phyloP scores from a whole-genome alignment of 1,140 invertebrate species.

The Schlechtendalia chinensis region DNA sequence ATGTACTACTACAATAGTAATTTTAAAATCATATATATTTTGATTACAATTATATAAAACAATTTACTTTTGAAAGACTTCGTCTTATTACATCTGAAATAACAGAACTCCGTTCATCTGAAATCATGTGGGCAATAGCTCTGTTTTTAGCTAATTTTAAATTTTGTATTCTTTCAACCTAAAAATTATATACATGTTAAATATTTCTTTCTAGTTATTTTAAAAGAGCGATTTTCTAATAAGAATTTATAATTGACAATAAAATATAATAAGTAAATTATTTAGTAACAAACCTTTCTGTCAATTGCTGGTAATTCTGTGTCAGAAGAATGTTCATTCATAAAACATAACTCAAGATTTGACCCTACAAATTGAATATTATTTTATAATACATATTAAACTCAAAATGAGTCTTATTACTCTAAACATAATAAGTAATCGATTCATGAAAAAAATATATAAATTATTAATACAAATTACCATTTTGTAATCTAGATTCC shows the following conservation, averaged over 20 bases:
- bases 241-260: not conserved
- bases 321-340: slow-evolving; percentile 84
- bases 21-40: not conserved
- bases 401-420: not conserved
- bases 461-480: slow-evolving; percentile 58
- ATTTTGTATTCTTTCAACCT: slow-evolving; percentile 19
- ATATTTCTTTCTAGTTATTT: not conserved
- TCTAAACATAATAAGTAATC: not conserved
- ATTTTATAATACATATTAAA: not conserved
- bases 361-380: slow-evolving; percentile 63
- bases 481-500: slow-evolving; percentile 81
- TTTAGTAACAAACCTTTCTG: not conserved
- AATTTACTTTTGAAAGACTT: slow-evolving; percentile 35
- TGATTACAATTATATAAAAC: not conserved
- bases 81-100: slow-evolving; percentile 42
- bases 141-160: slow-evolving; percentile 8
- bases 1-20: no score
- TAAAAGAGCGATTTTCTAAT: not conserved
- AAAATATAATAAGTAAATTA: not conserved
- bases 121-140: slow-evolving; percentile 31
- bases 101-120: slow-evolving; percentile 31
- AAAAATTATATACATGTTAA: slow-evolving; percentile 12
- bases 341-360: slow-evolving; percentile 92
- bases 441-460: not conserved
- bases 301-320: slow-evolving; percentile 36